Base-by-base conservation (phyloP, 2,113 vertebrate species). In the Megalops atlanticus region DNA sequence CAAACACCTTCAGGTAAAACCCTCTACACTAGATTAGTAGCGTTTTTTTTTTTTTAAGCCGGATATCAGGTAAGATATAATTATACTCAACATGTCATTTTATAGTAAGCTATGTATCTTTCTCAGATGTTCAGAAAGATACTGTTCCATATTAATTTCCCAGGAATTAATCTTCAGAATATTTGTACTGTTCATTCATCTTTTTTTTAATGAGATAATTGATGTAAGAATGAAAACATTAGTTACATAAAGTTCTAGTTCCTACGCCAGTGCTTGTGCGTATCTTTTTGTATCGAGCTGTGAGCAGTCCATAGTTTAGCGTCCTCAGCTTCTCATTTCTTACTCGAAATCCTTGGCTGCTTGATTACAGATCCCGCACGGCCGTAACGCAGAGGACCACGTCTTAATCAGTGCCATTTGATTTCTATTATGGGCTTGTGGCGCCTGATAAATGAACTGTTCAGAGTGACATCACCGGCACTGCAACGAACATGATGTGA, bases 391-490 rank as follows among this genome's bases (percentile, higher is more conserved):
- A 54, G 74, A 77, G 70, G 58, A 64, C 41, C 27, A 75, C 43
- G 43, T 70, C 35, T 80, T 35, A 16, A 33, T 78, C 69, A 2
- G 64, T 35, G 71, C 76, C 41, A n/a, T 86, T 81, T 49, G 81
- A 84, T 89, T 88, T 86, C 89, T 87, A 87, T n/a, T 70, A 83
- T 69, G 83, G 77, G 75, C 69, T 83, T 85, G 86, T 88, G 87
- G 80, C 54, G 80, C 2, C 70, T 86, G 87, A 88, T 84, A 83
- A 84, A 72, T 82, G 82, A n/a, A 2, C 73, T 47, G 76, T 82
- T 88, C 31, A 0, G 81, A 73, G 87, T 90, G 88, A 90, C 90
- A 88, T 89, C 88, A 87, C 85, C 83, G 40, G 24, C 82, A 77
- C 72, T 24, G 82, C 86, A 89, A 40, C 84, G 84, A 54, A 83